Percentiles rank a stretch among this genome's conserved stretches.
phyloP scores from a whole-genome alignment of 2,888 invertebrate species.

The Noctua janthina region DNA sequence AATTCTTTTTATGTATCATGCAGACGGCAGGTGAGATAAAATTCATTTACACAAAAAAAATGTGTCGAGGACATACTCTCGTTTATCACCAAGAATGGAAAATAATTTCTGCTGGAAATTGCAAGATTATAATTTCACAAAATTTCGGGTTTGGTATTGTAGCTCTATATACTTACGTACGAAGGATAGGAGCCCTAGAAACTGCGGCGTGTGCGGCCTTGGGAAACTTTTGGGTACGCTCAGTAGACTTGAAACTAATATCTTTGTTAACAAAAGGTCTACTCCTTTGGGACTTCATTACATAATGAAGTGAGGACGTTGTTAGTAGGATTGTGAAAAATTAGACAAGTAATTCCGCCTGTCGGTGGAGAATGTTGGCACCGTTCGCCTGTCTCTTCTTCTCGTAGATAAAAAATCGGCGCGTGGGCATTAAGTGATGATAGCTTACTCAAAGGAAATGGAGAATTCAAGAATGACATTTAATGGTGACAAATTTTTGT shows the following conservation, averaged over 20 bases:
- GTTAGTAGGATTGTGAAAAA: conserved; percentile 36
- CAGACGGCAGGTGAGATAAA: conserved; percentile 43
- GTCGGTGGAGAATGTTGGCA: conserved; percentile 47
- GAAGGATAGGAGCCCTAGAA: conserved; percentile 34
- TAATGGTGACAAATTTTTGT: conserved; percentile 51
- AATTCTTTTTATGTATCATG: conserved; percentile 43
- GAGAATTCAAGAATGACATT: conserved; percentile 52
- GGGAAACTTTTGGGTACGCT: conserved; percentile 53
- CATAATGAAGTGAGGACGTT: conserved; percentile 40
- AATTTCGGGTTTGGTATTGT: conserved; percentile 28
- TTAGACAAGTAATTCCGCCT: conserved; percentile 44
- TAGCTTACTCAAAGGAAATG: conserved; percentile 57
- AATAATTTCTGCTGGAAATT: conserved; percentile 24
- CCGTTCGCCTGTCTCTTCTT: conserved; percentile 22
- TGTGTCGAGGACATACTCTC: conserved; percentile 38
- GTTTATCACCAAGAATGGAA: conserved; percentile 26
- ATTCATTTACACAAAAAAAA: conserved; percentile 43
- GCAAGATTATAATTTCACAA: conserved; percentile 18
- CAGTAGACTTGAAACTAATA: conserved; percentile 59
- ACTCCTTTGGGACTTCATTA: conserved; percentile 39
- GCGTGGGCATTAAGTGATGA: conserved; percentile 63
- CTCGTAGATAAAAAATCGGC: conserved; percentile 35
- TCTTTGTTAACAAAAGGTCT: conserved; percentile 55
- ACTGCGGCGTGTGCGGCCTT: conserved; percentile 38
- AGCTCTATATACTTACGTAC: conserved; percentile 4